Evolutionary conservation across 2,113 vertebrate genomes (phyloP).

Genomic region (Sapayoa aenigma): DNA sequence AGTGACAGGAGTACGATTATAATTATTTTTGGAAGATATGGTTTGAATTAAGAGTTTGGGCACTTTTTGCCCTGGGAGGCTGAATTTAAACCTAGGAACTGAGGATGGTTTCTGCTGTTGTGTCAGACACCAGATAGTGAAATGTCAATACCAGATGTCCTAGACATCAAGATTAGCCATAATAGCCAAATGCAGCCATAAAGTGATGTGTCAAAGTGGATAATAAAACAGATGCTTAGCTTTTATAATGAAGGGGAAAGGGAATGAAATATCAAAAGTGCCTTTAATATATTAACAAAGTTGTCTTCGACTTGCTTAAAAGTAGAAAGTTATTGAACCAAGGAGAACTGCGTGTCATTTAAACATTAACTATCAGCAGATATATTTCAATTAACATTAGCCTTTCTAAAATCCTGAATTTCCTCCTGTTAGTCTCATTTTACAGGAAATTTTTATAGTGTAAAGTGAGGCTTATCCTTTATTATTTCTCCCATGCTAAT

Average conservation of each 20-base stretch:
- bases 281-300: conserved; percentile 65
- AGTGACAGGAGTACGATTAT: conserved; percentile 69
- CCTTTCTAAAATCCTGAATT: conserved; percentile 31
- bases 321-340: conserved; percentile 64
- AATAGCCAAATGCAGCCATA: conserved; percentile 69
- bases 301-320: conserved; percentile 62
- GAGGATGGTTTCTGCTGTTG: conserved; percentile 57
- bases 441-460: conserved; percentile 50
- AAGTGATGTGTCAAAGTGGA: conserved; percentile 66
- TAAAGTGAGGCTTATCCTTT: conserved; percentile 26
- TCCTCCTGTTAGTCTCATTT: conserved; percentile 47
- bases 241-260: conserved; percentile 62
- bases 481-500: conserved; percentile 56
- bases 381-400: conserved; percentile 58
- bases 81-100: conserved; percentile 47
- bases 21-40: conserved; percentile 70
- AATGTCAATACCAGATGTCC: conserved; percentile 71
- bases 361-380: conserved; percentile 51
- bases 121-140: conserved; percentile 64
- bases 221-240: conserved; percentile 72
- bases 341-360: conserved; percentile 57
- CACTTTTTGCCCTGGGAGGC: conserved; percentile 56
- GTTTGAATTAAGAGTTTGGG: conserved; percentile 60
- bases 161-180: conserved; percentile 64
- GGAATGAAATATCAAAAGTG: conserved; percentile 62